These are phyloP conservation scores for Anguilla obscura DNA, from an alignment of 2,797 vertebrate species.

Conservation along the genomic window DNA sequence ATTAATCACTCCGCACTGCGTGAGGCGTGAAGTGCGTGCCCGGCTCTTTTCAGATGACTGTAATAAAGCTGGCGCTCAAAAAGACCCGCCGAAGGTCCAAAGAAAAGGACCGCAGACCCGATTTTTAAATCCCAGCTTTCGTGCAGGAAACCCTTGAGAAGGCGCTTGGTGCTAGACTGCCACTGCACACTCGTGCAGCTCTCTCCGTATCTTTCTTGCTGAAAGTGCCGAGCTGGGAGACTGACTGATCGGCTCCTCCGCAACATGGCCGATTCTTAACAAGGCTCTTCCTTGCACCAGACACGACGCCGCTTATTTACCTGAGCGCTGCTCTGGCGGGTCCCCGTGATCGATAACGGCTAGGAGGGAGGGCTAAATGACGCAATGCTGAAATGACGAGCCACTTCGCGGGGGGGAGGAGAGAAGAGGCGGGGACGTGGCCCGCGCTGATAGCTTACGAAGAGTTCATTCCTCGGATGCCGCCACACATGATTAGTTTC, in stretches of 20 bases:
- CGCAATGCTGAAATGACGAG: conserved; percentile 18
- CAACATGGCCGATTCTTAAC: not conserved
- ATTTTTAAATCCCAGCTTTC: not conserved
- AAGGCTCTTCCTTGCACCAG: conserved; percentile 3
- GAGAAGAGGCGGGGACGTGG: not conserved
- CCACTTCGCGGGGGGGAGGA: not conserved
- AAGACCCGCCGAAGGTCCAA: not conserved
- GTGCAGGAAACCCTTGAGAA: not conserved
- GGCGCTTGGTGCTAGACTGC: not conserved
- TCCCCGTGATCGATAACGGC: not conserved
- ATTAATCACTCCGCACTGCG: not conserved
- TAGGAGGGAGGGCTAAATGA: conserved; percentile 2
- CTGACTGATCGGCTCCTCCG: not conserved
- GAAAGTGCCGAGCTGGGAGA: not conserved
- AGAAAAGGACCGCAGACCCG: not conserved
- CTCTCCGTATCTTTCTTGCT: not conserved
- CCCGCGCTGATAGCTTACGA: not conserved
- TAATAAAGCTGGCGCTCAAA: not conserved
- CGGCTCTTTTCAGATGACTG: not conserved
- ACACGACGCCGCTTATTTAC: conserved; percentile 20
- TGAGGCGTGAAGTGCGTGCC: not conserved
- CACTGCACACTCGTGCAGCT: not conserved
- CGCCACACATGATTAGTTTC: conserved; percentile 37
- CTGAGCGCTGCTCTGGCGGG: not conserved
- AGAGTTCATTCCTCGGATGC: conserved; percentile 16